Conservation (phyloP, 2,113 vertebrate genomes). For the Stercorarius parasiticus region DNA sequence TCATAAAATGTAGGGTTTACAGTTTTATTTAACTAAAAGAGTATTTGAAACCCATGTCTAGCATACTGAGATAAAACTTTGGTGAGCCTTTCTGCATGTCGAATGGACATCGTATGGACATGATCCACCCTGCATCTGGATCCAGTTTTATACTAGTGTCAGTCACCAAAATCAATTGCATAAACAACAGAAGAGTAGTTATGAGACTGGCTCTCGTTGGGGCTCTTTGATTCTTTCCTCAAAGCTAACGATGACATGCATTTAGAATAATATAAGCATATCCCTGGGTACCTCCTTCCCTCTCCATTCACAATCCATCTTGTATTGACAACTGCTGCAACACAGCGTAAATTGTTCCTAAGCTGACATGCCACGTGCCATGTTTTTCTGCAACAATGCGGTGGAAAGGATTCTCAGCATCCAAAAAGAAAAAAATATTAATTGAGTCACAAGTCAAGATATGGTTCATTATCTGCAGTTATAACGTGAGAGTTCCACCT, state of each 20-base stretch:
- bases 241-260: neutral
- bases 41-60: neutral
- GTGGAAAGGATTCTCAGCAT: neutral
- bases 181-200: neutral
- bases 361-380: fast-evolving
- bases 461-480: neutral
- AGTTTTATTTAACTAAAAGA: neutral
- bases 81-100: neutral
- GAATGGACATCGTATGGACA: neutral
- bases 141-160: neutral
- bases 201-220: neutral
- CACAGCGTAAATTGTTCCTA: neutral
- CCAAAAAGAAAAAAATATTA: neutral
- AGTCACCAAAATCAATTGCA: neutral
- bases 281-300: neutral
- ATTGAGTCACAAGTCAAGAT: neutral
- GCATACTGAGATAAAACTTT: neutral
- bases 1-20: neutral
- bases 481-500: neutral
- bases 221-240: neutral
- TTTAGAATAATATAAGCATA: neutral
- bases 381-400: neutral
- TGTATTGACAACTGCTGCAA: neutral
- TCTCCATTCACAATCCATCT: neutral
- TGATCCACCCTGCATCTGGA: neutral